These are phyloP conservation scores for Aphelocoma coerulescens DNA, from an alignment of 2,113 vertebrate species.

Conservation along the genomic window DNA sequence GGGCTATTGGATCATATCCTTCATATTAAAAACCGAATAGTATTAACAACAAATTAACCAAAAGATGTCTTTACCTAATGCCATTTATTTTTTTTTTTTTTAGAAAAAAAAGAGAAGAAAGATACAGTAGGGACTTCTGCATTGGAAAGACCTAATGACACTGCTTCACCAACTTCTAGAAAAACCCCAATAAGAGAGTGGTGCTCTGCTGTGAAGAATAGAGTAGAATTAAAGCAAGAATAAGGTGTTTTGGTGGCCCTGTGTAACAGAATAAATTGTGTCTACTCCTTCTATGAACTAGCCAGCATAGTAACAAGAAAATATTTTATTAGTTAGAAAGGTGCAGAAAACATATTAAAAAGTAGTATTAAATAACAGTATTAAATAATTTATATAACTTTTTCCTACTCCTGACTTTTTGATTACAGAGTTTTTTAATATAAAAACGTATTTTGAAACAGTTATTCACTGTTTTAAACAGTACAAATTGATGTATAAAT, in stretches of 20 bases:
- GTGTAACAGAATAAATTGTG: not conserved
- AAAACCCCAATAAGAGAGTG: not conserved
- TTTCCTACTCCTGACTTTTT: not conserved
- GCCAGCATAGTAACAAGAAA: not conserved
- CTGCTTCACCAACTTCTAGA: not conserved
- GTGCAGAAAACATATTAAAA: not conserved
- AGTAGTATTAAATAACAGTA: not conserved
- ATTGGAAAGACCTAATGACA: not conserved
- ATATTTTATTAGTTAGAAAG: not conserved
- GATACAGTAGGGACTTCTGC: not conserved
- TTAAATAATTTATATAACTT: not conserved
- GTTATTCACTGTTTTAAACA: constrained; percentile 3
- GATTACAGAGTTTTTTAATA: not conserved
- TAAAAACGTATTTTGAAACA: constrained; percentile 26
- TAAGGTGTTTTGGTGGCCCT: not conserved
- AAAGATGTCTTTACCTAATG: not conserved
- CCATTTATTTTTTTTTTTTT: not conserved
- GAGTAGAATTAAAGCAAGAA: not conserved
- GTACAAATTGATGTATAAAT: constrained; percentile 38
- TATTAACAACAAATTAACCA: not conserved
- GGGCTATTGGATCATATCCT: not conserved
- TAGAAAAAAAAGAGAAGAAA: not conserved
- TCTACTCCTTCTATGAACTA: not conserved
- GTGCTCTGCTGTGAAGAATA: not conserved
- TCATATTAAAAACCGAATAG: not conserved